Percentiles rank a stretch among this genome's conserved stretches.
Evolutionary conservation across 1,140 invertebrate species (phyloP).

Genomic region (Drosophila truncata): DNA sequence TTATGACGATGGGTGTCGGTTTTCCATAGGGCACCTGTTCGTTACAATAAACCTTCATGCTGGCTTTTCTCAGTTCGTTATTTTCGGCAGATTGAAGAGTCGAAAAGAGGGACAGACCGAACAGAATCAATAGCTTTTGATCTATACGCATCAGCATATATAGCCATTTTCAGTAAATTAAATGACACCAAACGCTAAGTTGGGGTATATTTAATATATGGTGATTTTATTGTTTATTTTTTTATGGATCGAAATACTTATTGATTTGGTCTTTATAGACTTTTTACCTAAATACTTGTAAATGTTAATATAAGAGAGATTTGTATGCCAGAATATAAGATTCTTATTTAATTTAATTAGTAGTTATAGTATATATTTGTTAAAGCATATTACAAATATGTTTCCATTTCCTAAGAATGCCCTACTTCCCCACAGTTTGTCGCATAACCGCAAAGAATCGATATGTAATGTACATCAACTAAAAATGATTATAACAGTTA

Average conservation of each 20-base stretch:
- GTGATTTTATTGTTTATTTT: not conserved
- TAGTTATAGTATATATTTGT: too few species aligned
- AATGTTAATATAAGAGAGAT: too few species aligned
- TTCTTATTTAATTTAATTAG: too few species aligned
- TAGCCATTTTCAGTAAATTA: slow-evolving; percentile 13
- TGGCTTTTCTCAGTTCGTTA: slow-evolving; percentile 1
- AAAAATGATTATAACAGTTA: not conserved
- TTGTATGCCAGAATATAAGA: too few species aligned
- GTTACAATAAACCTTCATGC: slow-evolving; percentile 40
- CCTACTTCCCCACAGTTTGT: slow-evolving; percentile 28
- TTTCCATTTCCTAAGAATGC: not conserved
- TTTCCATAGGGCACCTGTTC: slow-evolving; percentile 15
- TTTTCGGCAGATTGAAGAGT: not conserved
- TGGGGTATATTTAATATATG: not conserved
- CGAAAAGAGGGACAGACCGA: not conserved
- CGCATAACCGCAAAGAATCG: slow-evolving; percentile 42
- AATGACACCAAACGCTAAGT: slow-evolving; percentile 17
- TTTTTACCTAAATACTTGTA: too few species aligned
- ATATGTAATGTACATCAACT: slow-evolving; percentile 62
- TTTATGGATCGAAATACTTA: not conserved
- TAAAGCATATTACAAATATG: not conserved
- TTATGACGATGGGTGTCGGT: slow-evolving; percentile 23
- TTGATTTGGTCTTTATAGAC: not conserved
- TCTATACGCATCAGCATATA: slow-evolving; percentile 24
- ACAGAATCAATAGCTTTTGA: slow-evolving; percentile 24